Evolutionary conservation across 2,888 invertebrate genomes (phyloP), one percentile per base, ranked within the genome.

Genomic region (Formica aserva): DNA sequence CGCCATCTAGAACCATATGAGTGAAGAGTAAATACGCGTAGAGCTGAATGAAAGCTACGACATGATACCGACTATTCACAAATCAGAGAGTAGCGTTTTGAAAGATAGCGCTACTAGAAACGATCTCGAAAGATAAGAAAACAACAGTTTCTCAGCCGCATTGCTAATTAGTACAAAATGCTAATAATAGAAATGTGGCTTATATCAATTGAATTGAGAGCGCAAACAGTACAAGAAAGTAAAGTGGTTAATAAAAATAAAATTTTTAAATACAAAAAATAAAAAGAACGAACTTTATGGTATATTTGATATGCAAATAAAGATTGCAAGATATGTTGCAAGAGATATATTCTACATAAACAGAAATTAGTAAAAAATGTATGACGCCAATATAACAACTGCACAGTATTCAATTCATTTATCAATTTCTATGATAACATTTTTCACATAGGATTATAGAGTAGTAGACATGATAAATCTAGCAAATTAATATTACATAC

Each of bases 1-100:
- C 89, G 88, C 88, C 88, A 88, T 81, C 88, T 88, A 45, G 55
- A 35, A 66, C 22, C 32, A 35, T 3, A 60, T 32, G 78, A 52
- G n/a, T 77, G 78, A 83, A 69, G 60, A 22, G 66, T 38, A 71
- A 80, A 32, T 18, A 52, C 52, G n/a, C 8, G 15, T 15, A 32
- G 26, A 26, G 32, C 8, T n/a, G 52, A 52, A 52, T 60, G 22
- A 67, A 72, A 9, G 29, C 9, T 26, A 15, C 15, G 35, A 55
- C 4, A 65, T 41, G 38, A 60, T 84, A 85, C 81, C 77, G 76
- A 77, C 78, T 15, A 71, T 66, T 63, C 82, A 55, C 80, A 78
- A 82, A 66, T 60, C 45, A 60, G 72, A 60, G 26, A 71, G 9
- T n/a, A 35, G 11, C 15, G n/a, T 32, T 55, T 66, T 6, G 18